Evolutionary conservation across 2,888 invertebrate genomes (phyloP).

Genomic region (Fabriciana adippe): DNA sequence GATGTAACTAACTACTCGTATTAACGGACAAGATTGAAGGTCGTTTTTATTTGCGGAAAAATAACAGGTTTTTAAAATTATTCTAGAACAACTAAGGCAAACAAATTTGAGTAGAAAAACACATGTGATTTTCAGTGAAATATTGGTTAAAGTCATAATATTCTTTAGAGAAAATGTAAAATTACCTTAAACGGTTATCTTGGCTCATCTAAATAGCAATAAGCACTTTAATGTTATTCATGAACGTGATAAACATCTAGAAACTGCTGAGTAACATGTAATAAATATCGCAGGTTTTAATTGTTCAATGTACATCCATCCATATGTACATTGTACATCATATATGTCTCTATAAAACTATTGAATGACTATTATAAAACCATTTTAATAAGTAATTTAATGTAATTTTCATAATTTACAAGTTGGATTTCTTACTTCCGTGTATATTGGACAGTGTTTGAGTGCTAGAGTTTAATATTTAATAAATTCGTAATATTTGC

Average conservation of each 20-base stretch:
- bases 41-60: slow-evolving; percentile 51
- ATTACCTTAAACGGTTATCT: background rate
- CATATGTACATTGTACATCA: too few species aligned
- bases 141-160: background rate
- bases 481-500: too few species aligned
- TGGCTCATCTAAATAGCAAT: slow-evolving; percentile 5
- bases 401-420: too few species aligned
- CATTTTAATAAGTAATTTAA: too few species aligned
- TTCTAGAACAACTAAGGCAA: slow-evolving; percentile 46
- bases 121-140: background rate
- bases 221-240: background rate
- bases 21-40: slow-evolving; percentile 63
- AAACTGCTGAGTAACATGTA: background rate
- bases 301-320: too few species aligned
- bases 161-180: slow-evolving; percentile 3
- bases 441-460: too few species aligned
- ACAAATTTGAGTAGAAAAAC: background rate
- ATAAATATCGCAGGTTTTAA: background rate
- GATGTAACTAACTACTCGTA: slow-evolving; percentile 53
- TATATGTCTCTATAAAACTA: too few species aligned
- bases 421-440: too few species aligned
- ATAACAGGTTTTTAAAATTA: slow-evolving; percentile 49
- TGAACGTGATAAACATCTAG: background rate
- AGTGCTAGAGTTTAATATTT: too few species aligned
- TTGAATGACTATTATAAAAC: too few species aligned